Conservation (phyloP, 1,140 invertebrate species). For the Trigoniulus corallinus region DNA sequence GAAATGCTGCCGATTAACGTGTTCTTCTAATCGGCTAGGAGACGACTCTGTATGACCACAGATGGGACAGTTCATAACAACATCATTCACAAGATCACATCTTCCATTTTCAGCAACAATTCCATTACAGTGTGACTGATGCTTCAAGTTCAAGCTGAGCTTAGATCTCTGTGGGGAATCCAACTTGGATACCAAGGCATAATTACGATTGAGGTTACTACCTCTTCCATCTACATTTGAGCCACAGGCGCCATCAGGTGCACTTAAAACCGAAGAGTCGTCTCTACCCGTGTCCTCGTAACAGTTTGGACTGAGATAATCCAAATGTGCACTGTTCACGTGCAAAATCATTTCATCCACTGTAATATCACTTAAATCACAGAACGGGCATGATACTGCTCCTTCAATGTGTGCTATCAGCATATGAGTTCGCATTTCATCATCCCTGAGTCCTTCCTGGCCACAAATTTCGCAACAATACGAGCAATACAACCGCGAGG, state of each 20-base stretch:
- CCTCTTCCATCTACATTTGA: not conserved
- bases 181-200: not conserved
- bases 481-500: too few relatives aligned
- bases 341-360: conserved; percentile 55
- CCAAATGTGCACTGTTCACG: conserved; percentile 60
- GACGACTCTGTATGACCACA: conserved; percentile 58
- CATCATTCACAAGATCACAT: not conserved
- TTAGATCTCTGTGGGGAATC: conserved; percentile 41
- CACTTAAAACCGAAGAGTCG: not conserved
- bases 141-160: conserved; percentile 41
- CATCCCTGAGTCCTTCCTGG: conserved; percentile 53
- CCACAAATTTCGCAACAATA: conserved; percentile 68
- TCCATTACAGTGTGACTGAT: conserved; percentile 7
- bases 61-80: conserved; percentile 45
- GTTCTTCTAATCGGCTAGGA: conserved; percentile 55
- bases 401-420: conserved; percentile 55
- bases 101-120: not conserved
- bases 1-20: conserved; percentile 67
- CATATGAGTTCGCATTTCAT: conserved; percentile 59
- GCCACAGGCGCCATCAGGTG: not conserved
- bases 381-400: conserved; percentile 58
- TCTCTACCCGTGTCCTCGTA: not conserved
- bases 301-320: conserved; percentile 47
- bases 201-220: not conserved
- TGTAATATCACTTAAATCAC: conserved; percentile 49